These are phyloP conservation scores for Carassius carassius DNA, from an alignment of 2,113 vertebrate genomes.

Conservation along the genomic window DNA sequence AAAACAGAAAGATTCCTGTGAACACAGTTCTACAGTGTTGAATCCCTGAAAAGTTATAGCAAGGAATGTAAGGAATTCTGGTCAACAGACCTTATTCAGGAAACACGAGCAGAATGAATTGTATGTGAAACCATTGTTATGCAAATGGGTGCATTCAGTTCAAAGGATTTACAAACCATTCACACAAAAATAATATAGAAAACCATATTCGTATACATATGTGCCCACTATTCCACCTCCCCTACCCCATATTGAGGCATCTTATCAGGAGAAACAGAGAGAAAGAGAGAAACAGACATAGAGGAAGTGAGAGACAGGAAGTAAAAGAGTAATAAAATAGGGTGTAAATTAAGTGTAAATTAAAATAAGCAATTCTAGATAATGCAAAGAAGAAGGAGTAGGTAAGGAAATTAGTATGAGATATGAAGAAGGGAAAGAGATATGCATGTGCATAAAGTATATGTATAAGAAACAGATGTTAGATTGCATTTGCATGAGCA, in stretches of 20 bases:
- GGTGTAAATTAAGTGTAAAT: background rate
- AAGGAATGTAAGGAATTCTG: background rate
- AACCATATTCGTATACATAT: background rate
- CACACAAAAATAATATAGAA: background rate
- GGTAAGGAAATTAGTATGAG: background rate
- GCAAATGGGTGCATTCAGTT: background rate
- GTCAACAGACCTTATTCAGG: background rate
- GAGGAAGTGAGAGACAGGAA: background rate
- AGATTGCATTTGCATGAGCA: background rate
- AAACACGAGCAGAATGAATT: background rate
- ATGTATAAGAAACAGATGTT: background rate
- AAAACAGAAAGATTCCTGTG: background rate
- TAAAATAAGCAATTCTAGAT: background rate
- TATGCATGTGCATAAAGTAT: background rate
- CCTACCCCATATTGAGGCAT: background rate
- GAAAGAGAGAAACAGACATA: background rate
- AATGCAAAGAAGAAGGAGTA: background rate
- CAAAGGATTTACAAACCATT: background rate
- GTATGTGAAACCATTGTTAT: background rate
- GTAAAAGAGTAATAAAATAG: background rate
- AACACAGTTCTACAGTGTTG: background rate
- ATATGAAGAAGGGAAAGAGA: background rate
- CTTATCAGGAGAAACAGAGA: background rate
- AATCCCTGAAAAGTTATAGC: background rate
- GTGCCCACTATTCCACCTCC: background rate